Conservation (phyloP, 2,888 invertebrate species). For the Arrhopalites spinosus region DNA sequence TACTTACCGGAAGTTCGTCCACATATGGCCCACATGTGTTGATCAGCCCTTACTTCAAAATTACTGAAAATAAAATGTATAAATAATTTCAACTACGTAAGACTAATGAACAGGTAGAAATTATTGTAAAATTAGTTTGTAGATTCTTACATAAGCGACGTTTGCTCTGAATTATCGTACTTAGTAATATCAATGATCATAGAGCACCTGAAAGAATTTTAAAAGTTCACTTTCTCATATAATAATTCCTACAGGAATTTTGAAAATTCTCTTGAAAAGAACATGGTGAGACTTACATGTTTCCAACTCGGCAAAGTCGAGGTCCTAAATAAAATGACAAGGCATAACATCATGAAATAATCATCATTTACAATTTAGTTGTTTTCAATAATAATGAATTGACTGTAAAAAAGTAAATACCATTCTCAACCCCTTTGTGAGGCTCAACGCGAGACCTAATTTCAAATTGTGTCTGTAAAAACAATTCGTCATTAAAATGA, state of each 20-base stretch:
- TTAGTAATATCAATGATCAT: conserved; percentile 57
- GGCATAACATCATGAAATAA: too few relatives aligned
- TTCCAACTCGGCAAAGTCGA: conserved; percentile 85
- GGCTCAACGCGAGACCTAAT: conserved; percentile 79
- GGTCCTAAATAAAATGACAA: too few relatives aligned
- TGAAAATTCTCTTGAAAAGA: too few relatives aligned
- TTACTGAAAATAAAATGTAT: too few relatives aligned
- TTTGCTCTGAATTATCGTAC: conserved; percentile 58
- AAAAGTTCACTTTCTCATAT: too few relatives aligned
- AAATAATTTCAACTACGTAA: too few relatives aligned
- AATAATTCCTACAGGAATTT: too few relatives aligned
- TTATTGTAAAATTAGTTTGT: too few relatives aligned
- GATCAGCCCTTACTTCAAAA: conserved; percentile 83
- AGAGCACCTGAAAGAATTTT: conserved; percentile 61
- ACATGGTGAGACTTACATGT: conserved; percentile 62
- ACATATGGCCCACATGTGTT: conserved; percentile 90
- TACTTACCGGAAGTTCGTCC: conserved; percentile 80
- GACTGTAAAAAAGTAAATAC: too few relatives aligned
- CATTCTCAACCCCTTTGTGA: conserved; percentile 77
- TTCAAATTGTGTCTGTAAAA: conserved; percentile 75
- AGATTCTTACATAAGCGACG: conserved; percentile 75
- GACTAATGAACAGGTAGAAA: too few relatives aligned
- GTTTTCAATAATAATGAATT: too few relatives aligned
- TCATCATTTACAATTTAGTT: too few relatives aligned
- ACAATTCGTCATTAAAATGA: background rate